A percentile compares a stretch with the other conserved stretches of the same genome.
Evolutionary conservation across 1,140 invertebrate species (phyloP).

Genomic region (Drosophila erecta): DNA sequence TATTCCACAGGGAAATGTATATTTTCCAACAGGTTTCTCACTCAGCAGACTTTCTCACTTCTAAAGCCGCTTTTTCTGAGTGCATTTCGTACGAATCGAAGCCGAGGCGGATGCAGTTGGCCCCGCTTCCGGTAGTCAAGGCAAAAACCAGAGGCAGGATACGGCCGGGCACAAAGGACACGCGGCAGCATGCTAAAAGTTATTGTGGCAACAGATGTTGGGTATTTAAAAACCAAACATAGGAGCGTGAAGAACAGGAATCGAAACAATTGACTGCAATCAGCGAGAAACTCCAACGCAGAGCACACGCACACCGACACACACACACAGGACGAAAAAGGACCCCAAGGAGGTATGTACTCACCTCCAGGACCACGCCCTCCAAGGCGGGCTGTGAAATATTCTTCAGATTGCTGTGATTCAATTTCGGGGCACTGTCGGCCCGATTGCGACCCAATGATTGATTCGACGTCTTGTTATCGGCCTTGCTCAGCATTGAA

Average conservation of each 20-base stretch:
- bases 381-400: slow-evolving; percentile 86
- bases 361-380: slow-evolving; percentile 84
- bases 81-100: slow-evolving; percentile 12
- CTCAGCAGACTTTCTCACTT: neutral
- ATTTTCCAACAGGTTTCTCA: too few relatives aligned
- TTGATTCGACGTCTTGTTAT: slow-evolving; percentile 85
- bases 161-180: slow-evolving; percentile 30
- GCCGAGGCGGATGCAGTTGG: slow-evolving; percentile 67
- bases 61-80: neutral
- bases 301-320: slow-evolving; percentile 7
- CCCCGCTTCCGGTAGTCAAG: slow-evolving; percentile 67
- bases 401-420: slow-evolving; percentile 86
- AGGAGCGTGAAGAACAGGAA: slow-evolving; percentile 11
- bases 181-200: slow-evolving; percentile 68
- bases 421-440: slow-evolving; percentile 87
- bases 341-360: slow-evolving; percentile 29
- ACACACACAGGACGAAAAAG: slow-evolving; percentile 6
- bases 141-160: slow-evolving; percentile 41
- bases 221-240: slow-evolving; percentile 56
- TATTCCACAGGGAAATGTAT: too few relatives aligned
- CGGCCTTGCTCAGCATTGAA: slow-evolving; percentile 83
- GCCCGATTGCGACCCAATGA: slow-evolving; percentile 85
- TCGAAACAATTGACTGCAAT: neutral
- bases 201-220: slow-evolving; percentile 75
- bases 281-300: too few relatives aligned